A percentile compares a stretch with the other conserved stretches of the same genome.
phyloP scores from a whole-genome alignment of 2,113 vertebrate genomes.

The Leptocoma aspasia region DNA sequence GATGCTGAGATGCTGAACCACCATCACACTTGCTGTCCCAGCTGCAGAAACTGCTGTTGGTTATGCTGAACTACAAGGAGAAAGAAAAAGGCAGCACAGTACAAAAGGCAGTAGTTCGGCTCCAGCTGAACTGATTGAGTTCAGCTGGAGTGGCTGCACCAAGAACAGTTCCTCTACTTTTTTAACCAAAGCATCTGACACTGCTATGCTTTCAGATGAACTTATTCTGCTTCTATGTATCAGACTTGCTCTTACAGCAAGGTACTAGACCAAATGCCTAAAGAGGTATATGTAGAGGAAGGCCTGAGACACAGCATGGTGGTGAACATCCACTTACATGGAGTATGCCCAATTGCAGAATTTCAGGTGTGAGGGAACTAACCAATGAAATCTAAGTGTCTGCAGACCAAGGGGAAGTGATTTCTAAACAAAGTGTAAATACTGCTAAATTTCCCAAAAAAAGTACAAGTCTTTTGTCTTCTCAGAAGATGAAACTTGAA shows the following conservation, averaged over 20 bases:
- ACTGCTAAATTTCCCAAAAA: background rate
- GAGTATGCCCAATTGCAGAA: rapidly evolving
- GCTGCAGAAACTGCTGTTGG: background rate
- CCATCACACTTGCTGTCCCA: background rate
- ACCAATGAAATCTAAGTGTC: background rate
- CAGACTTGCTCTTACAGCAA: background rate
- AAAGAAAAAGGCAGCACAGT: background rate
- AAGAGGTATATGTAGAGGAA: background rate
- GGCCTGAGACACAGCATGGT: background rate
- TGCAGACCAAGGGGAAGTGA: background rate
- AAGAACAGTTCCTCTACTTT: background rate
- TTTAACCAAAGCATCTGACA: background rate
- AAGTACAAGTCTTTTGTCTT: background rate
- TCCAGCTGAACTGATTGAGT: no score
- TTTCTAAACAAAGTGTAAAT: background rate
- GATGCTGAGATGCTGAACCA: background rate
- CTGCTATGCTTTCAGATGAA: background rate
- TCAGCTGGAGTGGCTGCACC: background rate
- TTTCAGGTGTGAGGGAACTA: background rate
- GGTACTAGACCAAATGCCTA: background rate
- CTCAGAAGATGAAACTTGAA: background rate
- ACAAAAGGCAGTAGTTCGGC: background rate
- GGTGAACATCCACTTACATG: background rate
- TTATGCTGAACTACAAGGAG: background rate
- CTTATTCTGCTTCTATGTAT: background rate